Base-by-base conservation (phyloP, 1,140 invertebrate species). In the Hyles euphorbiae region DNA sequence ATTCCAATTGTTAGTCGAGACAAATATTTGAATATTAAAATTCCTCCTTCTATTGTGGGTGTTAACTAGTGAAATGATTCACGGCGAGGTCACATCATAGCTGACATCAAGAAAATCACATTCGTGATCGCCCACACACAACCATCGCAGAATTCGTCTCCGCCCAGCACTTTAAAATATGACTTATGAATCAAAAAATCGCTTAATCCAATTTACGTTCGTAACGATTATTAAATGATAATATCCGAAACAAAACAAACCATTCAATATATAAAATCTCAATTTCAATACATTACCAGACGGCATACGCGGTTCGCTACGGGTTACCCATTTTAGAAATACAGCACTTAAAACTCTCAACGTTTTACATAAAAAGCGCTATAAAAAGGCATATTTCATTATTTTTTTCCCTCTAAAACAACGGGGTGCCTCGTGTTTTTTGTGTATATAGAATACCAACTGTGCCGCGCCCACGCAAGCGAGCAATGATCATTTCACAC, bases 321-420 rank as follows among this genome's bases (percentile, higher is more conserved):
- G 70, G 70, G 66, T 70, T 66, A 66, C 76, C 71, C 62, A 68
- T 75, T 83, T 76, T 75, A 74, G 81, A 66, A 66, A 77, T 63
- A 76, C 70, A 71, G 81, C 80, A 80, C 75, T 85, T 76, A 78
- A 81, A 79, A 81, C 71, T 74, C 75, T 74, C 65, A 68, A 70
- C 73, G 76, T 82, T 83, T 81, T 73, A 79, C 76, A 85, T 83
- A 85, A 83, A 85, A 85, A 84, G 74, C 60, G 60, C 67, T 74
- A 81, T 74, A 79, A 78, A 81, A 68, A 79, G 70, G 72, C 78
- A 80, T 85, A 85, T 84, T 85, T 87, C 83, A 87, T 87, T 85
- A 83, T 83, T 85, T 87, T 84, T 84, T 87, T 82, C 57, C 76
- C 73, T 75, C 71, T 83, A 78, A 86, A 87, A 88, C 85, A 88